Conservation (phyloP, 2,113 vertebrate genomes). For the Perccottus glenii region DNA sequence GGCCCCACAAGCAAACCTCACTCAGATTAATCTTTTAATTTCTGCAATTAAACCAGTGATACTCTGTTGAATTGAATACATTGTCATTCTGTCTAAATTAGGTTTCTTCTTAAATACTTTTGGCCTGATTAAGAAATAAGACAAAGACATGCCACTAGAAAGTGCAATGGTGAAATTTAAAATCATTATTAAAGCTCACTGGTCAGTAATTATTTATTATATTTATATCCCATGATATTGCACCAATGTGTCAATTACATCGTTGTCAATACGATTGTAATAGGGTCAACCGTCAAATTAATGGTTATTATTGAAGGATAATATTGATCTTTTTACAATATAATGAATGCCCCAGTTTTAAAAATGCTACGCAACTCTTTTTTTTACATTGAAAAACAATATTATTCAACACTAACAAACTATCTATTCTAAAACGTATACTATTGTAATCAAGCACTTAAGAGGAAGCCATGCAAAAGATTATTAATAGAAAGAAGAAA, state of each 20-base stretch:
- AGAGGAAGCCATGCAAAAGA: not conserved
- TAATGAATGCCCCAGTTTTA: not conserved
- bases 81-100: too few species aligned
- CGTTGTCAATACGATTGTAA: constrained; percentile 1
- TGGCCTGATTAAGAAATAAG: too few species aligned
- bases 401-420: not conserved
- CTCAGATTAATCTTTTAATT: constrained; percentile 9
- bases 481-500: constrained; percentile 2
- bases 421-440: not conserved
- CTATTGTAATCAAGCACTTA: constrained; percentile 2
- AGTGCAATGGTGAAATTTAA: too few species aligned
- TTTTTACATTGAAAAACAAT: too few species aligned
- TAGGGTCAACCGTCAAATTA: constrained; percentile 8
- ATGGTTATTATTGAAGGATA: constrained; percentile 9
- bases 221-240: not conserved
- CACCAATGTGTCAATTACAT: not conserved
- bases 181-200: too few species aligned
- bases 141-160: too few species aligned
- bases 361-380: not conserved
- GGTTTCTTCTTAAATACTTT: too few species aligned
- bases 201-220: too few species aligned
- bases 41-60: constrained; percentile 7
- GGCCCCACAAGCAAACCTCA: constrained; percentile 31
- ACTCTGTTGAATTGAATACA: not conserved
- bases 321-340: constrained; percentile 8